Evolutionary conservation across 2,888 invertebrate genomes (phyloP).

Genomic region (Carabus problematicus): DNA sequence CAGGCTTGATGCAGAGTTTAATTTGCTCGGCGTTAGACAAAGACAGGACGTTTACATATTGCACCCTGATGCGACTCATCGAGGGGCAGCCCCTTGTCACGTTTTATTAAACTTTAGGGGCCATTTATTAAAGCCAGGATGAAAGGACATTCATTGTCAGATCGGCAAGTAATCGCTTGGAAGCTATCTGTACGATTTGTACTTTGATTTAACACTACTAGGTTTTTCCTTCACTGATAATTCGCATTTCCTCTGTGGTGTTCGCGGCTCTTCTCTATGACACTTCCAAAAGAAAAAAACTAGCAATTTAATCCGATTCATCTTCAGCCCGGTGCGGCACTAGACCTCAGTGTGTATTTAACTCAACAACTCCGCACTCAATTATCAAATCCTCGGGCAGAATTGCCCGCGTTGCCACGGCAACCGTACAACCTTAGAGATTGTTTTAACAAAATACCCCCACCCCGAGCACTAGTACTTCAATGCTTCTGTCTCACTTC

Average conservation of each 20-base stretch:
- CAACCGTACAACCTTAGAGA: slow-evolving; percentile 17
- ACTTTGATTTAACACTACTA: slow-evolving; percentile 6
- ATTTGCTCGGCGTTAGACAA: not conserved
- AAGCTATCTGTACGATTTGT: slow-evolving; percentile 57
- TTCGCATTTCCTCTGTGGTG: no score
- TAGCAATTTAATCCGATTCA: not conserved
- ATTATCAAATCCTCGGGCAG: slow-evolving; percentile 18
- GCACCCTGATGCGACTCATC: no score
- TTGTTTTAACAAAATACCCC: slow-evolving; percentile 1
- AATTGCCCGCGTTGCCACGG: slow-evolving; percentile 10
- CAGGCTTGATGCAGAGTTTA: not conserved
- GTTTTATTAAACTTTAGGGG: slow-evolving; percentile 28
- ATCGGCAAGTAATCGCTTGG: slow-evolving; percentile 17
- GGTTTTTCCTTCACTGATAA: no score
- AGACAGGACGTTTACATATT: no score
- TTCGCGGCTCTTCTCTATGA: no score
- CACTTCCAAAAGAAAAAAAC: no score
- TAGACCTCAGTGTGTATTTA: not conserved
- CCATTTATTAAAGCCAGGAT: slow-evolving; percentile 34
- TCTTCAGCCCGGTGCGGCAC: slow-evolving; percentile 11
- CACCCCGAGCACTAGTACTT: no score
- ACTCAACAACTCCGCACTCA: slow-evolving; percentile 6
- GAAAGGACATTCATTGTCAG: slow-evolving; percentile 12
- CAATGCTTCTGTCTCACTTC: not conserved
- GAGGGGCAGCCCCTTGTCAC: no score